phyloP scores from a whole-genome alignment of 2,113 vertebrate species.

The Callospermophilus lateralis region DNA sequence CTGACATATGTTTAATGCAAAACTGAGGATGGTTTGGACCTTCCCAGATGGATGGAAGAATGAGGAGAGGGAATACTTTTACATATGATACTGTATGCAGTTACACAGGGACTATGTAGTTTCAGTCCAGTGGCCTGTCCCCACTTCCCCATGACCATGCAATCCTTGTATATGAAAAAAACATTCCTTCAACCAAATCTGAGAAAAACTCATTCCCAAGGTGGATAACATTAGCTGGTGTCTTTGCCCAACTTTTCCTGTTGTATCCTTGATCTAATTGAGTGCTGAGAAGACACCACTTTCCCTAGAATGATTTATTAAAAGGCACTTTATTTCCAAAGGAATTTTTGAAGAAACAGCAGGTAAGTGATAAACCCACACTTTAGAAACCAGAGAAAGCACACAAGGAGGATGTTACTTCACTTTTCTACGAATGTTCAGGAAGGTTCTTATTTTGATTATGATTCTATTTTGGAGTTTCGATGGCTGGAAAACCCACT shows the following conservation, averaged over 20 bases:
- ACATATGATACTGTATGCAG: neutral
- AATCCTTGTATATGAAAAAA: neutral
- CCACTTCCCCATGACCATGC: neutral
- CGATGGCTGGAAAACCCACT: conserved; percentile 2
- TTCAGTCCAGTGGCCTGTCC: neutral
- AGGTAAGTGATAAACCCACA: neutral
- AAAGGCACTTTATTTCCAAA: neutral
- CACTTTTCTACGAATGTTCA: conserved; percentile 57
- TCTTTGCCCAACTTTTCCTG: neutral
- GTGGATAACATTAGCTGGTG: neutral
- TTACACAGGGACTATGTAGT: neutral
- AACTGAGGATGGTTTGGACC: neutral
- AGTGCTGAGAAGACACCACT: neutral
- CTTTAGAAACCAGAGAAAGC: neutral
- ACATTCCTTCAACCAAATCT: neutral
- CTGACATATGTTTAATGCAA: neutral
- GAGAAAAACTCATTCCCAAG: neutral
- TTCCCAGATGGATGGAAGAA: neutral
- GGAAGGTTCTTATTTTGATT: conserved; percentile 43
- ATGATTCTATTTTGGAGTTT: conserved; percentile 53
- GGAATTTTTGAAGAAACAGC: neutral
- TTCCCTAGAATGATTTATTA: neutral
- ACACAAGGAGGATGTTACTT: neutral
- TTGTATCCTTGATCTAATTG: neutral
- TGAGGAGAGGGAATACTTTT: neutral